Conservation (phyloP, 1,140 invertebrate species). For the Danaus plexippus region DNA sequence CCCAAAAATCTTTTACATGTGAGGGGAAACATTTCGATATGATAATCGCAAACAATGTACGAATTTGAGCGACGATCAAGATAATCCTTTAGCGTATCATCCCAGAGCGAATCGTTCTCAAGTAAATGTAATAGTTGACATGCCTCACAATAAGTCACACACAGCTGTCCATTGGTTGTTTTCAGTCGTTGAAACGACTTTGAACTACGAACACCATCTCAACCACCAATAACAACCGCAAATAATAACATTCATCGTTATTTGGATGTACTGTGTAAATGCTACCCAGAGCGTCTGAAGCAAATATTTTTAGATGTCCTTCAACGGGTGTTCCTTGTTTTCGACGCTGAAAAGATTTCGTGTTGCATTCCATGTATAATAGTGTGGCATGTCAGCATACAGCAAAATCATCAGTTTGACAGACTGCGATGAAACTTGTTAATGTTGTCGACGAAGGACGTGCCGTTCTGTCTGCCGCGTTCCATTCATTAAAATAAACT, state of each 20-base stretch:
- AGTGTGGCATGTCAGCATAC: conserved; percentile 47
- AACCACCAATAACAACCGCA: too few species aligned
- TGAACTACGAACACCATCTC: conserved; percentile 13
- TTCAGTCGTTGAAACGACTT: conserved; percentile 9
- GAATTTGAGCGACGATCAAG: conserved; percentile 11
- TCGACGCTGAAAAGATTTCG: conserved; percentile 9
- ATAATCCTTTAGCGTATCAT: conserved; percentile 13
- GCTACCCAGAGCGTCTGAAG: too few species aligned
- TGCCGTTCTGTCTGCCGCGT: conserved; percentile 25
- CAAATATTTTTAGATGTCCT: conserved; percentile 8
- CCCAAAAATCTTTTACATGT: too few species aligned
- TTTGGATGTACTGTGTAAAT: too few species aligned
- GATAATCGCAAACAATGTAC: too few species aligned
- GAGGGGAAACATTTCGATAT: too few species aligned
- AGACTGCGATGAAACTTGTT: conserved; percentile 47
- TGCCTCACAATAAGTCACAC: too few species aligned
- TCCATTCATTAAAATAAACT: too few species aligned
- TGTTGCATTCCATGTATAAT: conserved; percentile 47
- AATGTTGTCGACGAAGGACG: conserved; percentile 51
- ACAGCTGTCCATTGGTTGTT: conserved; percentile 4
- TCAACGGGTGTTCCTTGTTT: too few species aligned
- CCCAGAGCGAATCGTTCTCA: conserved; percentile 8
- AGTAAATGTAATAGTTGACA: too few species aligned
- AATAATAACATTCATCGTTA: too few species aligned
- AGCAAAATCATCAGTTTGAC: too few species aligned